These are phyloP conservation scores for Aselliscus stoliczkanus DNA, from an alignment of 2,797 vertebrate species.

Conservation along the genomic window DNA sequence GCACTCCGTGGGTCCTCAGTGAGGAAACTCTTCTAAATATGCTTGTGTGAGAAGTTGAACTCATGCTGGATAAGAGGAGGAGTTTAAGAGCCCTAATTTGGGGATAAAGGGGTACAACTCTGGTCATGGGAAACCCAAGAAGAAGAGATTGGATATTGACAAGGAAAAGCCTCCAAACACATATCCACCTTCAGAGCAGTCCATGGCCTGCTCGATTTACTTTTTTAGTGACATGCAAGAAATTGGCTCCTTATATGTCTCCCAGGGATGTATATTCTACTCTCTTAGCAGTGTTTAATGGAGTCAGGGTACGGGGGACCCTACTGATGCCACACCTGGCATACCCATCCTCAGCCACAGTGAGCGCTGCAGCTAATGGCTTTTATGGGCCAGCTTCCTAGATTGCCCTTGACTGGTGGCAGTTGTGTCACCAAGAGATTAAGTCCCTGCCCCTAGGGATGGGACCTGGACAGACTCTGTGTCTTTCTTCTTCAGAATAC, in stretches of 20 bases:
- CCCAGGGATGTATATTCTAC: neutral
- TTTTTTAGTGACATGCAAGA: neutral
- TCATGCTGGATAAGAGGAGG: neutral
- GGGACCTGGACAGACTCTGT: neutral
- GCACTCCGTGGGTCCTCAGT: neutral
- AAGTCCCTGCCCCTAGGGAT: neutral
- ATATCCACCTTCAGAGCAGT: neutral
- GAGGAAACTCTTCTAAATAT: neutral
- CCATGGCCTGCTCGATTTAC: neutral
- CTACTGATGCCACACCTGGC: neutral
- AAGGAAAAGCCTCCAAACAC: neutral
- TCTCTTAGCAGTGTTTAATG: neutral
- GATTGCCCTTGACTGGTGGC: neutral
- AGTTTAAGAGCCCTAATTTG: neutral
- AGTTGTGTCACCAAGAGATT: neutral
- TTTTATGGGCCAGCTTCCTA: neutral
- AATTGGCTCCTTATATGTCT: neutral
- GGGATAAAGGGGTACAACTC: neutral
- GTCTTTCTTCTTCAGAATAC: neutral
- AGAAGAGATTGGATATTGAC: neutral
- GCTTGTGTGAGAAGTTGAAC: neutral
- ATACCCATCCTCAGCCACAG: neutral
- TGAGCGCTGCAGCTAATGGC: neutral
- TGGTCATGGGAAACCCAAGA: neutral
- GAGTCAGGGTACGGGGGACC: neutral